These are phyloP conservation scores for Episyrphus balteatus DNA, from an alignment of 1,140 invertebrate species.

Conservation along the genomic window DNA sequence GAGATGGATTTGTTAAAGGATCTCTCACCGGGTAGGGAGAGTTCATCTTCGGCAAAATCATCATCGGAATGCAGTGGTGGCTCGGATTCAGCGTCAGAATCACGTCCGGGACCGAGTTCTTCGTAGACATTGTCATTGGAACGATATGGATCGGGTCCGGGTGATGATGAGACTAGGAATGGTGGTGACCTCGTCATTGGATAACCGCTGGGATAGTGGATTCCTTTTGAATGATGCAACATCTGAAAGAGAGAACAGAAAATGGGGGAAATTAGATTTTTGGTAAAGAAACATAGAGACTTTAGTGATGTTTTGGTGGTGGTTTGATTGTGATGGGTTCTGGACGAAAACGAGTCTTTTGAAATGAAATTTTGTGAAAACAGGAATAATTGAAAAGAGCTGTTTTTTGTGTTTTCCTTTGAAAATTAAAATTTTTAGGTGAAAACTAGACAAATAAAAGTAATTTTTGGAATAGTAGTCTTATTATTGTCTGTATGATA, in stretches of 20 bases:
- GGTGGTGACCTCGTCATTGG: slow-evolving; percentile 44
- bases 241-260: slow-evolving; percentile 43
- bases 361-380: no score
- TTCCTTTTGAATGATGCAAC: slow-evolving; percentile 53
- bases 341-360: no score
- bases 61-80: slow-evolving; percentile 50
- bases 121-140: slow-evolving; percentile 61
- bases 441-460: no score
- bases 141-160: slow-evolving; percentile 53
- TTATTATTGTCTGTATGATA: no score
- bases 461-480: no score
- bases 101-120: slow-evolving; percentile 46
- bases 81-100: slow-evolving; percentile 51
- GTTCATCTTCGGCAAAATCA: slow-evolving; percentile 57
- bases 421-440: no score
- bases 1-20: slow-evolving; percentile 37
- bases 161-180: slow-evolving; percentile 55
- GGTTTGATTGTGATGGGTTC: no score
- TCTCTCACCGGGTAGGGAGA: slow-evolving; percentile 45
- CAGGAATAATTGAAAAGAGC: no score
- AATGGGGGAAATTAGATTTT: neutral
- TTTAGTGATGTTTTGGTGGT: slow-evolving; percentile 26
- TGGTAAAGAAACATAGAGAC: slow-evolving; percentile 20
- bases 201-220: slow-evolving; percentile 44
- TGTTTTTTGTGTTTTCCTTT: no score